Conservation (phyloP, 2,113 vertebrate genomes). For the Melanocharis versteri region DNA sequence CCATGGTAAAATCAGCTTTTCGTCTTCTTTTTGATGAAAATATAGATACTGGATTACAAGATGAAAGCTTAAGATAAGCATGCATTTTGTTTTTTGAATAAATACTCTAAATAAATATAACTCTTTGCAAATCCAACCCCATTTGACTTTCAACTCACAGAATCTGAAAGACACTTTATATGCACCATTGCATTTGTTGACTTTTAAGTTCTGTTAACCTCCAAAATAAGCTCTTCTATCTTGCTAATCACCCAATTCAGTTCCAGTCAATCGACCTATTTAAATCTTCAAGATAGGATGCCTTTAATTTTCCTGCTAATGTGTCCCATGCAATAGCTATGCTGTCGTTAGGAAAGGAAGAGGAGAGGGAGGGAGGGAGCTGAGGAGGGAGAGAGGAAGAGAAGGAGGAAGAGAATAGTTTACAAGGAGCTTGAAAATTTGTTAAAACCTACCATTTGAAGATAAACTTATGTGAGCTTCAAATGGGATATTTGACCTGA, state of each 20-base stretch:
- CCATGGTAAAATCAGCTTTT: neutral
- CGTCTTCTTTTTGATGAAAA: neutral
- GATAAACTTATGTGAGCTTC: neutral
- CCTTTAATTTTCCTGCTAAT: constrained; percentile 1
- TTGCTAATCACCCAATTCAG: neutral
- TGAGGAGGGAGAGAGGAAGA: neutral
- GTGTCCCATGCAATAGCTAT: neutral
- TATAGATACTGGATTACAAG: neutral
- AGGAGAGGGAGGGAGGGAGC: neutral
- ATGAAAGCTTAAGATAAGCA: neutral
- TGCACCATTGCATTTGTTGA: neutral
- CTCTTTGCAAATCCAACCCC: neutral
- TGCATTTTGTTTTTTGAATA: neutral
- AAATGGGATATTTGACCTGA: neutral
- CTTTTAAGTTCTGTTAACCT: neutral
- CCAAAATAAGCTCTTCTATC: neutral
- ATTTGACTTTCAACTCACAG: neutral
- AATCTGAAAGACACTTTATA: neutral
- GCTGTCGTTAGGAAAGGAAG: neutral
- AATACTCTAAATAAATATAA: neutral
- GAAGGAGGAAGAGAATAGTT: neutral
- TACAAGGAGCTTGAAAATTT: neutral
- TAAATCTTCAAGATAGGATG: neutral
- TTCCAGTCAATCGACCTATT: neutral
- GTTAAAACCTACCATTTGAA: neutral